Percentiles rank a stretch among this genome's conserved stretches.
Evolutionary conservation across 2,888 invertebrate species (phyloP).

Genomic region (Dynastes tityus): DNA sequence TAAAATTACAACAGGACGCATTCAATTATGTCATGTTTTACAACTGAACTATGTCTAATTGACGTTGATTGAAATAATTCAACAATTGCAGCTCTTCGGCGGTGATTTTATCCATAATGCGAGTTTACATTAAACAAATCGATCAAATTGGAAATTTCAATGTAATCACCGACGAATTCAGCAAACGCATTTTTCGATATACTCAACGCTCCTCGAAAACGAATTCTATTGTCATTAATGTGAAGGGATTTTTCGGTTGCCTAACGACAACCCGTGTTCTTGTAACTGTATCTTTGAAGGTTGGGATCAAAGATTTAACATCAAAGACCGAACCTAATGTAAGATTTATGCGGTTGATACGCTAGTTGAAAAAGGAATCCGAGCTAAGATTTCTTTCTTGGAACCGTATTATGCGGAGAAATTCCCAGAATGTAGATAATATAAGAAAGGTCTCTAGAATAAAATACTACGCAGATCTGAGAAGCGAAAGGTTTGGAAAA

Average conservation of each 20-base stretch:
- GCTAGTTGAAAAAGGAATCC: constrained; percentile 24
- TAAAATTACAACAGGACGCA: too few species aligned
- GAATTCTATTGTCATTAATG: constrained; percentile 9
- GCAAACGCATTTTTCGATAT: neutral
- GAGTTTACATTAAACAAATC: neutral
- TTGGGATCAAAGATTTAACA: constrained; percentile 22
- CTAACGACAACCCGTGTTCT: constrained; percentile 11
- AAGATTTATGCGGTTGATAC: constrained; percentile 28
- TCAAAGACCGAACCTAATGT: constrained; percentile 19
- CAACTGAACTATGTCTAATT: neutral
- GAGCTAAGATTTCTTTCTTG: neutral
- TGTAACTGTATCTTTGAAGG: constrained; percentile 26
- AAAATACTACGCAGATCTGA: too few species aligned
- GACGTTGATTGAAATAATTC: neutral
- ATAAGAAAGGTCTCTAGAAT: too few species aligned
- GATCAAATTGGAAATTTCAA: constrained; percentile 1
- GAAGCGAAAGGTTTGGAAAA: too few species aligned
- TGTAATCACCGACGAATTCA: neutral
- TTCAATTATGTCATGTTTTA: too few species aligned
- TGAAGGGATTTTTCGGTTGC: neutral
- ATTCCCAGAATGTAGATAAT: neutral
- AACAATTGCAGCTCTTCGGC: neutral
- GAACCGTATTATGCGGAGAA: neutral
- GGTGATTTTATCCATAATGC: neutral
- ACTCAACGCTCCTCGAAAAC: neutral